Evolutionary conservation across 2,888 invertebrate genomes (phyloP).

Genomic region (Crepidodera aurea): DNA sequence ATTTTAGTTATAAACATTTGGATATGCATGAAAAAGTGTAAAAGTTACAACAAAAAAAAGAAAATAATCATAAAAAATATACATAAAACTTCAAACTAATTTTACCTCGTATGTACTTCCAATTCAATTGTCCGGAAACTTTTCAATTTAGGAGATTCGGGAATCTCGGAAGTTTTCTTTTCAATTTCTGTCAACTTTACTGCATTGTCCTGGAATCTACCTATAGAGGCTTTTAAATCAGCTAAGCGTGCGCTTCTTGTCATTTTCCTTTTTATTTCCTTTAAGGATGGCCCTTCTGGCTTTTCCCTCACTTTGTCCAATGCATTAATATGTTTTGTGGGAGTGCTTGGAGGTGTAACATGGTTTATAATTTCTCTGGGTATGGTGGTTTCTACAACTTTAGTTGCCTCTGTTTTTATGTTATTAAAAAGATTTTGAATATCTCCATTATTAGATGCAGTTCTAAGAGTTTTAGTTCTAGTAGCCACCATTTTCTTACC

Average conservation of each 20-base stretch:
- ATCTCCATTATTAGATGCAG: slow-evolving; percentile 46
- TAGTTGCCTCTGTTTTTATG: slow-evolving; percentile 39
- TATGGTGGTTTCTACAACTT: slow-evolving; percentile 21
- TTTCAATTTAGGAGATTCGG: slow-evolving; percentile 67
- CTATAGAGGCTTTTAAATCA: slow-evolving; percentile 74
- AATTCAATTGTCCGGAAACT: slow-evolving; percentile 79
- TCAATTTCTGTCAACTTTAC: slow-evolving; percentile 66
- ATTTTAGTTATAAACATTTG: no score
- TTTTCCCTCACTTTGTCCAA: slow-evolving; percentile 63
- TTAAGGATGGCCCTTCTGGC: slow-evolving; percentile 71
- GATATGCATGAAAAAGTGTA: no score
- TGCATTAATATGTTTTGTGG: slow-evolving; percentile 57
- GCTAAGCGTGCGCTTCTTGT: slow-evolving; percentile 73
- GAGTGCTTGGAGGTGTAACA: slow-evolving; percentile 53
- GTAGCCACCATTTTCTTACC: slow-evolving; percentile 32
- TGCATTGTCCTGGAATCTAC: slow-evolving; percentile 71
- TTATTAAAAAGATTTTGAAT: slow-evolving; percentile 53
- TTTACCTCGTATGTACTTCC: slow-evolving; percentile 77
- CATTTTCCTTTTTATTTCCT: slow-evolving; percentile 74
- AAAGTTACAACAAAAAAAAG: no score
- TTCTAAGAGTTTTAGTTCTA: slow-evolving; percentile 43
- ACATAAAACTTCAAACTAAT: no score
- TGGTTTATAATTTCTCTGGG: slow-evolving; percentile 29
- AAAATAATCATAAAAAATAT: no score
- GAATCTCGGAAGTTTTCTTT: slow-evolving; percentile 53